Conservation (phyloP, 37 sponge, comb jelly and placozoan species). For the Geodia barretti region DNA sequence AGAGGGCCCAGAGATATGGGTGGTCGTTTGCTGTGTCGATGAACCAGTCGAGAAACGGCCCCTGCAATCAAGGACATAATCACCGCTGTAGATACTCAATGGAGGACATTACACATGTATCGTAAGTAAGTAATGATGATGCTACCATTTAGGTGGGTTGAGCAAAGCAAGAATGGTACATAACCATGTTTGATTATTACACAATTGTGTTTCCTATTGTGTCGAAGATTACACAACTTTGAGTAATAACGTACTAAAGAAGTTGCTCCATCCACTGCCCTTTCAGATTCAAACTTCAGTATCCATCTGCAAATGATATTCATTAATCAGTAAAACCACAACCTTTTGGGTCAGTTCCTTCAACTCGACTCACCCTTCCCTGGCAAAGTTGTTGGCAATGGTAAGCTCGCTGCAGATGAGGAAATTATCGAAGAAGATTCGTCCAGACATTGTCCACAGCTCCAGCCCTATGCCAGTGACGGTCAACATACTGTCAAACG, state of each 20-base stretch:
- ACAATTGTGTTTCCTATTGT: too few species aligned
- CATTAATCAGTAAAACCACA: background rate
- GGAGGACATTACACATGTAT: too few species aligned
- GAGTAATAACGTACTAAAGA: slow-evolving; percentile 32
- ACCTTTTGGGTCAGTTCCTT: background rate
- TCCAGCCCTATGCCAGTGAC: slow-evolving; percentile 93
- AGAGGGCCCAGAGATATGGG: slow-evolving; percentile 93
- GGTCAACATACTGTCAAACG: slow-evolving; percentile 73
- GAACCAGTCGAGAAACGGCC: slow-evolving; percentile 65
- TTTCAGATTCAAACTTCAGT: slow-evolving; percentile 67
- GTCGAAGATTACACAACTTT: too few species aligned
- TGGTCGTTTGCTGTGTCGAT: slow-evolving; percentile 76
- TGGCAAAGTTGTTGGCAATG: slow-evolving; percentile 79
- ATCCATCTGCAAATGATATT: slow-evolving; percentile 62
- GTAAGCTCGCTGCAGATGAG: slow-evolving; percentile 79
- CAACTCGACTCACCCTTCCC: slow-evolving; percentile 68
- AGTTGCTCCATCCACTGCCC: slow-evolving; percentile 32
- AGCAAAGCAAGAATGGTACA: too few species aligned
- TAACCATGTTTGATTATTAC: too few species aligned
- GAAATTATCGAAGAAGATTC: slow-evolving; percentile 91
- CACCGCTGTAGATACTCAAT: background rate
- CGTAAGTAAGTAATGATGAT: too few species aligned
- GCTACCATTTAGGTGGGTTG: too few species aligned
- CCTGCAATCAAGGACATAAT: slow-evolving; percentile 30
- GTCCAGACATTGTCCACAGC: slow-evolving; percentile 93